phyloP scores from a whole-genome alignment of 2,888 invertebrate species.

The Stegana nigrithorax region DNA sequence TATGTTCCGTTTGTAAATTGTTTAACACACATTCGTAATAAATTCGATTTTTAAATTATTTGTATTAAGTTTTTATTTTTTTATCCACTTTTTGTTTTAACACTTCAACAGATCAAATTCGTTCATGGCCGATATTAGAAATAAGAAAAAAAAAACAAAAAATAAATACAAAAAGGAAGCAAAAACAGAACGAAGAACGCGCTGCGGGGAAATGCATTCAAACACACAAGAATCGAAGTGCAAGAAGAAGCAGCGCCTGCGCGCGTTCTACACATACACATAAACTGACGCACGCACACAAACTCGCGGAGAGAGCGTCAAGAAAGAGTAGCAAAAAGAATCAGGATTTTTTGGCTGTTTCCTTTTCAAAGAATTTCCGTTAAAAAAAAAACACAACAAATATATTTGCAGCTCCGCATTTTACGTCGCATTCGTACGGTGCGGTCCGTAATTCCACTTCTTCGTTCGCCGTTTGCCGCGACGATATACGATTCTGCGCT shows the following conservation, averaged over 20 bases:
- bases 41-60: neutral
- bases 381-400: too few species aligned
- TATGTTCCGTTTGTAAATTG: neutral
- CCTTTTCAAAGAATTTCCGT: neutral
- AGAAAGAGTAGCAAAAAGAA: too few species aligned
- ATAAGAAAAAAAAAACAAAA: too few species aligned
- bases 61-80: neutral
- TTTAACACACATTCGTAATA: too few species aligned
- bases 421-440: too few species aligned
- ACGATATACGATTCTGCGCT: neutral
- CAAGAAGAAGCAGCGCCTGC: neutral
- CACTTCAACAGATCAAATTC: too few species aligned
- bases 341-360: too few species aligned
- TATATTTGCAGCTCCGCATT: too few species aligned
- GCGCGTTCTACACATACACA: neutral
- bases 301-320: too few species aligned
- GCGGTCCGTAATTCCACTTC: neutral
- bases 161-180: too few species aligned
- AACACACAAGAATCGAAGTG: neutral
- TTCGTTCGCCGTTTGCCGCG: neutral
- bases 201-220: constrained; percentile 4
- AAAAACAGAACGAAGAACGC: neutral
- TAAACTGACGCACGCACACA: neutral
- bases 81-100: neutral
- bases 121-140: too few species aligned